Evolutionary conservation across 2,113 vertebrate species (phyloP), one percentile per base, ranked within the genome.

Genomic region (Mirza zaza): DNA sequence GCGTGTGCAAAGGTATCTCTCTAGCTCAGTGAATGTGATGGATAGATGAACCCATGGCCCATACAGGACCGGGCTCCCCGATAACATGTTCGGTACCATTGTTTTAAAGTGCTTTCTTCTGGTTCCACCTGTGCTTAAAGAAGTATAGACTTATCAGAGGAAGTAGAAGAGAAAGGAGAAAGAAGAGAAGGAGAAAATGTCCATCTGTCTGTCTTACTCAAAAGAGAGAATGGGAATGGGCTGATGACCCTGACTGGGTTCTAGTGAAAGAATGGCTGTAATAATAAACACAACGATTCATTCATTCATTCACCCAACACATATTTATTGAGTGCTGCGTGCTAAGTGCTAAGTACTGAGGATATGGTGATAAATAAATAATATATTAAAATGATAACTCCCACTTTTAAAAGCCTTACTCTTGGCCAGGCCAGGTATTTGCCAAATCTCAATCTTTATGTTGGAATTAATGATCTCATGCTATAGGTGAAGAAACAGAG

Each of bases 1-100:
- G 9, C 7, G 1, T 34, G 2, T 6, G 17, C n/a, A 50, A 8
- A 63, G 0, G 0, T 23, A 5, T 39, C 4, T 1, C 52, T 86
- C 18, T 36, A 6, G 6, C 32, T 76, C 83, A 65, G 0, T 67
- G 65, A 34, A 12, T 23, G 5, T 7, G 10, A 23, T 67, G 45
- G n/a, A 21, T 3, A 8, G 32, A 8, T 34, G 32, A 8, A 27
- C 32, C 34, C 14, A 0, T 8, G 32, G 32, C 71, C 45, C 48
- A 61, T 36, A 20, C 3, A 45, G 55, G 71, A n/a, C 42, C 5
- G 27, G 39, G 45, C 13, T 91, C 42, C n/a, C 50, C 17, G 13
- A 27, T 48, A 50, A 39, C 17, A 23, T 77, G 9, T 21, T 65
- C 15, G 2, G 13, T 18, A 20, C 39, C 18, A 1, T 50, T 39